Conservation (phyloP, 1,140 invertebrate species). For the Colletes gigas region DNA sequence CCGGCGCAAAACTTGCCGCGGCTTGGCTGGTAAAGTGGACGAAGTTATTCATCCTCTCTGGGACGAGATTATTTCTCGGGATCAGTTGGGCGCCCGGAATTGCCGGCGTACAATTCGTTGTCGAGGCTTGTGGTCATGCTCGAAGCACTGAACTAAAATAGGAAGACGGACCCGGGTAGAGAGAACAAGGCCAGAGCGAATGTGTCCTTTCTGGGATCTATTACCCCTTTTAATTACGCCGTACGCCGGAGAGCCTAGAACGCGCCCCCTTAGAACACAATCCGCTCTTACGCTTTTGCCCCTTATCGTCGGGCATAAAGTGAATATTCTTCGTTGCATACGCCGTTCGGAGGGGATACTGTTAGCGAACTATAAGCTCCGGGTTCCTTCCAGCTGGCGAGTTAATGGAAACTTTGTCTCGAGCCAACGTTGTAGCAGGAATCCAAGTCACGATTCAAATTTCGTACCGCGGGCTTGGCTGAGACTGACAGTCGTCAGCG, state of each 20-base stretch:
- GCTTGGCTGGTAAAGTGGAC: constrained; percentile 46
- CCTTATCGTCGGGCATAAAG: constrained; percentile 24
- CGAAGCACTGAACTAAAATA: constrained; percentile 11
- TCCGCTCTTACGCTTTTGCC: constrained; percentile 7
- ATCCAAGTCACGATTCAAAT: constrained; percentile 42
- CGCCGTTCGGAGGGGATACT: constrained; percentile 3
- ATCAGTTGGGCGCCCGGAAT: constrained; percentile 30
- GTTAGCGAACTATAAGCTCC: not conserved
- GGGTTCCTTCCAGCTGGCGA: not conserved
- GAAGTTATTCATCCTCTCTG: constrained; percentile 44
- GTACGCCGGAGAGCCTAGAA: not conserved
- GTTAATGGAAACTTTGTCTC: constrained; percentile 45
- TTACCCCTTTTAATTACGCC: constrained; percentile 9
- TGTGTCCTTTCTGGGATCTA: constrained; percentile 16
- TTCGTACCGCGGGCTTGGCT: constrained; percentile 1
- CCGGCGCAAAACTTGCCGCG: constrained; percentile 26
- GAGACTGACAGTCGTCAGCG: not conserved
- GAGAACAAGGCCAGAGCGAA: not conserved
- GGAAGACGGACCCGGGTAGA: not conserved
- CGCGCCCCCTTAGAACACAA: too few relatives aligned
- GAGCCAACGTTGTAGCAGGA: not conserved
- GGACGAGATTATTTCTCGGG: constrained; percentile 55
- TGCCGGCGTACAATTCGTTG: constrained; percentile 37
- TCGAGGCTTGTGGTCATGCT: constrained; percentile 21
- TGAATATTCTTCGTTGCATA: constrained; percentile 30